Evolutionary conservation across 2,797 vertebrate genomes (phyloP).

Genomic region (Falco novaeseelandiae): DNA sequence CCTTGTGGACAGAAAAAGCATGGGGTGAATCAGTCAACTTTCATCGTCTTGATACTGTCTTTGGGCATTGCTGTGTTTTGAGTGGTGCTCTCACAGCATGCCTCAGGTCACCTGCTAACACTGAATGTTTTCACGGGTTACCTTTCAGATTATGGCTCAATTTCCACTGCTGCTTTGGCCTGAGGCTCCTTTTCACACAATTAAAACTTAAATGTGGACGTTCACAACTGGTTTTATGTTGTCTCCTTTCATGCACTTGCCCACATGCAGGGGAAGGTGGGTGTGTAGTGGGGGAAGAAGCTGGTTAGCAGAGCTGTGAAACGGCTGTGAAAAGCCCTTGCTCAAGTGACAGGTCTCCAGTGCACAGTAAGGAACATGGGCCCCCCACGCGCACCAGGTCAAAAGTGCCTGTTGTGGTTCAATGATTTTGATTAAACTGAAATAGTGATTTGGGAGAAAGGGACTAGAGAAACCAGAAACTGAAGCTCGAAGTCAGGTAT

Average conservation of each 20-base stretch:
- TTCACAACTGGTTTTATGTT: neutral
- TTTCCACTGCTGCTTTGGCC: neutral
- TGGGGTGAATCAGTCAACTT: neutral
- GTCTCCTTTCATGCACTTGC: neutral
- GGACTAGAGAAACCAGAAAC: neutral
- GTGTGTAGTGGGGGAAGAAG: neutral
- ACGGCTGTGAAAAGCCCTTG: neutral
- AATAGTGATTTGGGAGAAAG: neutral
- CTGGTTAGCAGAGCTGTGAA: neutral
- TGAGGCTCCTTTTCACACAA: neutral
- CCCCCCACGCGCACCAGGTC: neutral
- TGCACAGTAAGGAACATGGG: neutral
- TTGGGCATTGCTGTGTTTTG: neutral
- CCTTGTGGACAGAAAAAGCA: neutral
- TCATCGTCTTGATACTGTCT: neutral
- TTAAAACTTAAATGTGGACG: neutral
- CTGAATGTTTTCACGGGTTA: neutral
- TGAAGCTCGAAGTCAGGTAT: neutral
- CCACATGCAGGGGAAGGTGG: fast-evolving
- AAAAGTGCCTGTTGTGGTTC: neutral
- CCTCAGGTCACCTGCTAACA: neutral
- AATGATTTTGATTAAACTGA: neutral
- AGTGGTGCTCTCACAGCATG: neutral
- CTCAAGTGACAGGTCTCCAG: neutral
- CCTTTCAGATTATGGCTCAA: neutral